phyloP scores from a whole-genome alignment of 2,113 vertebrate species.

The Ptilorrhoa leucosticta region DNA sequence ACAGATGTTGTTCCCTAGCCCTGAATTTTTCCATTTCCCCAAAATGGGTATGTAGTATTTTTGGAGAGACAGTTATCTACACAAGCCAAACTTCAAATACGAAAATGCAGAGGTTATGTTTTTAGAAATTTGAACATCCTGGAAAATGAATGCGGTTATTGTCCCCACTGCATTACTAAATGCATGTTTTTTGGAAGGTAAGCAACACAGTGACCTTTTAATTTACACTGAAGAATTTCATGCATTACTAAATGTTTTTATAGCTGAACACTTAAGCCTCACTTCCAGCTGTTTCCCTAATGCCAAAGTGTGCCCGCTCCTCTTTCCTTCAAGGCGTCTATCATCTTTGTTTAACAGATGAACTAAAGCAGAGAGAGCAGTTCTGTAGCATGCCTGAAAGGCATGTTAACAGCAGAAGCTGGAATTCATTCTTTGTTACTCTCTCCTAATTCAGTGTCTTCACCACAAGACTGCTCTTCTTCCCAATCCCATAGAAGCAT shows the following conservation, averaged over 20 bases:
- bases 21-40: conserved; percentile 63
- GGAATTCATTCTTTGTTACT: background rate
- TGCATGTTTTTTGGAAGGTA: background rate
- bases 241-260: background rate
- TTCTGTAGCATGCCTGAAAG: background rate
- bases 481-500: background rate
- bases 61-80: conserved; percentile 52
- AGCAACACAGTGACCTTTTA: background rate
- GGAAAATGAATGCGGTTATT: conserved; percentile 34
- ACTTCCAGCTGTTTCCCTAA: background rate
- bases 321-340: background rate
- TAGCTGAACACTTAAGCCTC: background rate
- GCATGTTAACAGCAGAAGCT: background rate
- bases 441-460: background rate
- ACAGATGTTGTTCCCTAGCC: conserved; percentile 45
- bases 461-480: background rate
- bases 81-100: conserved; percentile 52
- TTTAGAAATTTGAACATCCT: conserved; percentile 39
- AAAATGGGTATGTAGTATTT: conserved; percentile 38
- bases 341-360: background rate
- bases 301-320: background rate
- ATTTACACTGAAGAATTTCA: background rate
- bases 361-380: background rate
- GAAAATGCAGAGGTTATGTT: conserved; percentile 48
- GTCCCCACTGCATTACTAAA: background rate